Evolutionary conservation across 2,888 invertebrate species (phyloP), one percentile per base, ranked within the genome.

Genomic region (Torymus auratus): DNA sequence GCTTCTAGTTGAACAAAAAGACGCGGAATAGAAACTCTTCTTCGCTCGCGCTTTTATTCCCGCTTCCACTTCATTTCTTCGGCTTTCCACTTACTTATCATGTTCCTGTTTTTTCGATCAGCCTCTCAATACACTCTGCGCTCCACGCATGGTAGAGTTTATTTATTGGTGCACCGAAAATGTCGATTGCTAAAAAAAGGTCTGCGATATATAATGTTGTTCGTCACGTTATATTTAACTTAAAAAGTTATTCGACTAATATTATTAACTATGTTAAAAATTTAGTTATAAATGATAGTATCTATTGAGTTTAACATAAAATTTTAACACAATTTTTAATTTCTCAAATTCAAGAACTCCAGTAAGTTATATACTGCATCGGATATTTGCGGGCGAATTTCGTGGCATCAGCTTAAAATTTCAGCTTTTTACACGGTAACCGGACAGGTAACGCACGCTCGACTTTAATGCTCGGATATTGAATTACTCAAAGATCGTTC

Each of bases 71-170:
- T 80, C 75, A 80, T 80, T 75, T 80, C 80, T 75, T 80, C 56
- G 28, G 70, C 75, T 67, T 70, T 65, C 80, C 80, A 75, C 80
- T 80, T 80, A 61, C 71, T 80, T 75, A 75, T 80, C 80, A 75
- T 75, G 20, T 67, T 65, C 58, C 71, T 41, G 41, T 80, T 75
- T 69, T 75, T 65, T 60, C 20, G 41, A 79, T 62, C 28, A 41
- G 28, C 58, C 62, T 74, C 73, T 79, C 41, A 52, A 62, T 64
- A 28, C 58, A 60, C 50, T 69, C 64, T 14, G 12, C 58, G 56
- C 55, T 58, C 75, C 50, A 53, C 60, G 20, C 72, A 67, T 13
- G 2, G 28, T 4, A 41, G 50, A 62, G 62, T 55, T 60, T n/a
- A 41, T 58, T 65, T 17, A 68, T 20, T 17, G 23, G 50, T 58